These are phyloP conservation scores for Pyrgilauda ruficollis DNA, from an alignment of 2,113 vertebrate genomes.

Conservation along the genomic window DNA sequence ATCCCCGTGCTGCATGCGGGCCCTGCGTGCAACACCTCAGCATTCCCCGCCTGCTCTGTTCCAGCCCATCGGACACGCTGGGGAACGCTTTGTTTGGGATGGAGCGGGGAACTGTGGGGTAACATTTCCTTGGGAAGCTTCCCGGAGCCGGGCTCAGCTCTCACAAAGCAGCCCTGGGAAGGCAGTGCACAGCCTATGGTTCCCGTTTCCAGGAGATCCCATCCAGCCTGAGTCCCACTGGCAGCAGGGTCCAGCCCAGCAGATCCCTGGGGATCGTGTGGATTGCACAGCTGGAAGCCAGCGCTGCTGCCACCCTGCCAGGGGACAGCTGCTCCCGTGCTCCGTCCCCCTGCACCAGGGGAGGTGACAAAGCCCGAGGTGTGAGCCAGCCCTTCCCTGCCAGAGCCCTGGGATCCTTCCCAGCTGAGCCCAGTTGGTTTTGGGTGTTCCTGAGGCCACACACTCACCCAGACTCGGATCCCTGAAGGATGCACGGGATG, in stretches of 20 bases:
- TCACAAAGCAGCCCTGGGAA: not conserved
- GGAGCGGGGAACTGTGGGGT: not conserved
- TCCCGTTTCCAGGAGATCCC: not conserved
- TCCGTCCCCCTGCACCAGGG: not conserved
- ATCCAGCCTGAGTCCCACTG: rapidly evolving
- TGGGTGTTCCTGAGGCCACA: not conserved
- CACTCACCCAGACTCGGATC: rapidly evolving
- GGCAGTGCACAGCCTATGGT: not conserved
- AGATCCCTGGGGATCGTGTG: rapidly evolving
- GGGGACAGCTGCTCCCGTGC: not conserved
- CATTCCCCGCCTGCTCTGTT: not conserved
- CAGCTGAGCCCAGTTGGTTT: not conserved
- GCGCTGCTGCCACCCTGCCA: not conserved
- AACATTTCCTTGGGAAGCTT: conserved; percentile 6
- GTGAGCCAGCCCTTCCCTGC: not conserved
- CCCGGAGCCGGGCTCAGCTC: not conserved
- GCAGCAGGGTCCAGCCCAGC: not conserved
- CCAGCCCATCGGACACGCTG: not conserved
- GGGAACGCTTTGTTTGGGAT: not conserved
- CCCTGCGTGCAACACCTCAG: not conserved
- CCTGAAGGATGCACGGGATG: not conserved
- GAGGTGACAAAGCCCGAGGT: not conserved
- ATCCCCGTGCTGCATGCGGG: rapidly evolving
- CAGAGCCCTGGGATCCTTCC: not conserved
- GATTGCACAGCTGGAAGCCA: not conserved